Evolutionary conservation across 2,113 vertebrate genomes (phyloP).

Genomic region (Mohoua ochrocephala): DNA sequence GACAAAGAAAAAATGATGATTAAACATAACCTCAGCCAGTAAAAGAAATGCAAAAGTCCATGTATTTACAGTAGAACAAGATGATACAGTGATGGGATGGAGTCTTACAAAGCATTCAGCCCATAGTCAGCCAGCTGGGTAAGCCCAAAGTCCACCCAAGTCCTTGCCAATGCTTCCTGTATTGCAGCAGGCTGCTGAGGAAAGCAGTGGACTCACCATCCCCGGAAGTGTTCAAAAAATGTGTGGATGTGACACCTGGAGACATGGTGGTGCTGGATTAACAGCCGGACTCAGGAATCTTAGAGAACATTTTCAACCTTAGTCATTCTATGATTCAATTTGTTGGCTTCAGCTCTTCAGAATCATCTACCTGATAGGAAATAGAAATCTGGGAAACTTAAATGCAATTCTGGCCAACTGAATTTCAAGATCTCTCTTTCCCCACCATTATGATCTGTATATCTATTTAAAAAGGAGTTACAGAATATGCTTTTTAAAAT

Average conservation of each 20-base stretch:
- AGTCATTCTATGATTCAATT: neutral
- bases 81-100: neutral
- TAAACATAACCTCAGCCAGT: neutral
- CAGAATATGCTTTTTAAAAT: neutral
- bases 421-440: neutral
- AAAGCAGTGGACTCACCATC: neutral
- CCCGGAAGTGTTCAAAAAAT: neutral
- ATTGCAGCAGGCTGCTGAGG: neutral
- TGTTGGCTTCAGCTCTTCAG: neutral
- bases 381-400: neutral
- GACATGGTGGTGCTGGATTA: neutral
- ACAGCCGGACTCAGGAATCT: accelerated
- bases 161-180: neutral
- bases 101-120: neutral
- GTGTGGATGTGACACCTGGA: neutral
- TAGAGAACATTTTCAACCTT: neutral
- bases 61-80: neutral
- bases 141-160: neutral
- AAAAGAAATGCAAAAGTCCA: neutral
- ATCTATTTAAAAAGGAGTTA: neutral
- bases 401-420: neutral
- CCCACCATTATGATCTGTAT: neutral
- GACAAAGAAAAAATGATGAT: neutral
- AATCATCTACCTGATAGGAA: neutral
- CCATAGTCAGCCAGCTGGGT: neutral